Conservation (phyloP, 2,113 vertebrate species). For the Dicentrarchus labrax region DNA sequence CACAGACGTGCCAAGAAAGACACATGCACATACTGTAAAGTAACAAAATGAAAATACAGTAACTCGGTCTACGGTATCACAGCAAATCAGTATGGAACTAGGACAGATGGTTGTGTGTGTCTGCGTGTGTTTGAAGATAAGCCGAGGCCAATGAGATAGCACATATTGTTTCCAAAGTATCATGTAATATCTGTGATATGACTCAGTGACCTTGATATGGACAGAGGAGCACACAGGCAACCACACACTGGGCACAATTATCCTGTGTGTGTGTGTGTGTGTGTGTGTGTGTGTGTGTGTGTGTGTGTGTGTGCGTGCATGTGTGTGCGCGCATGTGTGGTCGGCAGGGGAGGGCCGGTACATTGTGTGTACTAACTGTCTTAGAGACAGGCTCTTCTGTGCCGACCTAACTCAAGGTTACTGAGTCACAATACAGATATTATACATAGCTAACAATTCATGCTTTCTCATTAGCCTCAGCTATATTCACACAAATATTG, state of each 20-base stretch:
- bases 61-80: not conserved
- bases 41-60: slow-evolving; percentile 28
- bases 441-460: not conserved
- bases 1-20: slow-evolving; percentile 39
- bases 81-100: not conserved
- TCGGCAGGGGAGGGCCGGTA: not conserved
- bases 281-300: slow-evolving; percentile 6
- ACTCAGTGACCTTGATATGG: slow-evolving; percentile 57
- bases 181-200: slow-evolving; percentile 29
- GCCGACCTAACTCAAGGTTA: slow-evolving; percentile 56
- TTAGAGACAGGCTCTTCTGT: slow-evolving; percentile 28
- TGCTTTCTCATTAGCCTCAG: slow-evolving; percentile 24
- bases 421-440: slow-evolving; percentile 35
- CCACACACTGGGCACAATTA: slow-evolving; percentile 18
- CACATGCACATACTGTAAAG: not conserved
- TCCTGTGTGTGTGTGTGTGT: slow-evolving; percentile 14
- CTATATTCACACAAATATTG: not conserved
- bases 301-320: slow-evolving; percentile 1
- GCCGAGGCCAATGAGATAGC: slow-evolving; percentile 30
- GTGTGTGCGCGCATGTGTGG: slow-evolving; percentile 5
- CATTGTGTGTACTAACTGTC: slow-evolving; percentile 15
- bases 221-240: slow-evolving; percentile 3
- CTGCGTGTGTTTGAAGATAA: slow-evolving; percentile 44
- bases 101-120: slow-evolving; percentile 1
- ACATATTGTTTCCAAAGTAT: slow-evolving; percentile 50